Conservation (phyloP, 2,113 vertebrate genomes). For the Paratilapia polleni region DNA sequence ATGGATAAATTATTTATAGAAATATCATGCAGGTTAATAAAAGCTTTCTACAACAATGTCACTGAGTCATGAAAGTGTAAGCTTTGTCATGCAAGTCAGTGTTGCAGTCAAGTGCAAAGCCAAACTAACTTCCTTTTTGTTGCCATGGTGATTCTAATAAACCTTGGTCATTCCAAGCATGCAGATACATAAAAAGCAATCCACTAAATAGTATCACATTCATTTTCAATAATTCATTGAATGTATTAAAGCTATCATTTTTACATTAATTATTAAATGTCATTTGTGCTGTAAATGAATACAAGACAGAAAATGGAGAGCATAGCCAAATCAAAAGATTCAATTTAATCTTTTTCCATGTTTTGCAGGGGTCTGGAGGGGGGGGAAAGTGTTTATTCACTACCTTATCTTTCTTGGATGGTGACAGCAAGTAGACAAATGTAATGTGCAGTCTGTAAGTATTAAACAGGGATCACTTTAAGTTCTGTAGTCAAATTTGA, state of each 20-base stretch:
- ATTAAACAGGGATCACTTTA: conserved; percentile 17
- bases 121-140: conserved; percentile 20
- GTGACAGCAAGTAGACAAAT: conserved; percentile 22
- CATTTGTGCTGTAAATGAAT: conserved; percentile 54
- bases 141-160: conserved; percentile 62
- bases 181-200: conserved; percentile 55
- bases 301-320: conserved; percentile 30
- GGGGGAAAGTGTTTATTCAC: not conserved
- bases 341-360: conserved; percentile 29
- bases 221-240: conserved; percentile 72
- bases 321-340: conserved; percentile 16
- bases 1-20: conserved; percentile 3
- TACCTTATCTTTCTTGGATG: conserved; percentile 16
- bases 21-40: conserved; percentile 4
- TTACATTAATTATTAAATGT: conserved; percentile 67
- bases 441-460: conserved; percentile 13
- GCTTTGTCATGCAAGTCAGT: not conserved
- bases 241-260: conserved; percentile 66
- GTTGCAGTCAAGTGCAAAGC: not conserved
- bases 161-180: conserved; percentile 51
- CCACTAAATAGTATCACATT: conserved; percentile 64
- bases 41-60: not conserved
- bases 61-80: not conserved
- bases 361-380: not conserved
- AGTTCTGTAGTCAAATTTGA: conserved; percentile 26